These are phyloP conservation scores for Bellardia pandia DNA, from an alignment of 2,888 invertebrate genomes.

Conservation along the genomic window DNA sequence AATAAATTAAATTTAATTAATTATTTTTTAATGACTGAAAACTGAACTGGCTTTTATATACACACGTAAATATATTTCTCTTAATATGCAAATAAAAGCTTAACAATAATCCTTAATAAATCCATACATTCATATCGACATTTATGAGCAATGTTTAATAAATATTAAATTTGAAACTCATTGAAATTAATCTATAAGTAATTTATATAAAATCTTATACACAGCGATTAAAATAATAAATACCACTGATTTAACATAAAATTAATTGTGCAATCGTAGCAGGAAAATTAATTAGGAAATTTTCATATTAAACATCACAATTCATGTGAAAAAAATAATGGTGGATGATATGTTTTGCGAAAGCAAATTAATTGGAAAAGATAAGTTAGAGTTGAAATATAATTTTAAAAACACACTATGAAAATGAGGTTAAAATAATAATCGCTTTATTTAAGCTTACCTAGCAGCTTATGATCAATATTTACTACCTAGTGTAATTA, in stretches of 20 bases:
- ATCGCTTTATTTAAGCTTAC: too few species aligned
- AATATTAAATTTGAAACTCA: constrained; percentile 13
- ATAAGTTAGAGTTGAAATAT: too few species aligned
- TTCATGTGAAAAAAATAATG: background rate
- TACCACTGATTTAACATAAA: background rate
- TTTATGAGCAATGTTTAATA: background rate
- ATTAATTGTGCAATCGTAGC: background rate
- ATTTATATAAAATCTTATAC: background rate
- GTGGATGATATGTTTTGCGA: background rate
- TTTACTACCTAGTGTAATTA: too few species aligned
- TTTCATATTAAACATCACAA: background rate
- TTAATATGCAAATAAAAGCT: background rate
- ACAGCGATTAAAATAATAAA: background rate
- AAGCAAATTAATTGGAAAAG: background rate
- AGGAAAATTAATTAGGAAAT: background rate
- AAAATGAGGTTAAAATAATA: too few species aligned
- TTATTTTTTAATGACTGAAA: constrained; percentile 1
- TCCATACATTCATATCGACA: background rate
- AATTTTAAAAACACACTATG: too few species aligned
- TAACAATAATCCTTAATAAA: constrained; percentile 1
- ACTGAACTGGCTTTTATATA: background rate
- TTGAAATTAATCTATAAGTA: background rate
- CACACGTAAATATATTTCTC: background rate
- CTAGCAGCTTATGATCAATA: too few species aligned
- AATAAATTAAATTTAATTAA: background rate